These are phyloP conservation scores for Thamnaconus septentrionalis DNA, from an alignment of 2,113 vertebrate genomes.

Conservation along the genomic window DNA sequence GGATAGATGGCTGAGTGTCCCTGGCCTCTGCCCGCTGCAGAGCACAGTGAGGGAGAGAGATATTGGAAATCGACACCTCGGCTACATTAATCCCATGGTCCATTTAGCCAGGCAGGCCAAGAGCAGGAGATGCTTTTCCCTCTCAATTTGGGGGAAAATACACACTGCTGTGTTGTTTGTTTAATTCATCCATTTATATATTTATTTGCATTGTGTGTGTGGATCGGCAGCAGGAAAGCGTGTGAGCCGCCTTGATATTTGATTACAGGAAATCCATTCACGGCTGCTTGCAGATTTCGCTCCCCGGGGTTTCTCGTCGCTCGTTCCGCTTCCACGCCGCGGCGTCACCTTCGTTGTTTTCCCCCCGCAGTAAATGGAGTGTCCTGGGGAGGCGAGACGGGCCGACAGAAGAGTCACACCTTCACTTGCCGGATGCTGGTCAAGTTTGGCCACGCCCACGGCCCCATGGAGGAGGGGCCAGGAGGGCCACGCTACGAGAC, in stretches of 20 bases:
- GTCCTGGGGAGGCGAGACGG: constrained; percentile 88
- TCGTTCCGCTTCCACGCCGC: constrained; percentile 10
- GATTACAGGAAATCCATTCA: constrained; percentile 36
- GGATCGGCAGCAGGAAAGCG: constrained; percentile 20
- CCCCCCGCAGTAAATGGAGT: constrained; percentile 84
- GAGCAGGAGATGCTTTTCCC: constrained; percentile 51
- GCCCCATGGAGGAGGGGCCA: constrained; percentile 79
- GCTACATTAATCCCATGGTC: constrained; percentile 76
- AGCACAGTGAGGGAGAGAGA: constrained; percentile 51
- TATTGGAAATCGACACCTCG: constrained; percentile 76
- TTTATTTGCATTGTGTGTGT: constrained; percentile 17
- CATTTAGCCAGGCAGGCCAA: constrained; percentile 66
- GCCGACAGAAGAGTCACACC: constrained; percentile 94
- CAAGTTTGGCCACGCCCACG: constrained; percentile 80
- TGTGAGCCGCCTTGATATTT: constrained; percentile 38
- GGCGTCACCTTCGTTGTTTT: constrained; percentile 11
- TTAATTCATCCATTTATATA: constrained; percentile 19
- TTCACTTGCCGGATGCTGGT: constrained; percentile 97
- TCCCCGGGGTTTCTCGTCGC: not conserved
- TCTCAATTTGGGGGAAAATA: constrained; percentile 52
- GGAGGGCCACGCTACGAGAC: constrained; percentile 89
- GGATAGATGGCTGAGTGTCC: constrained; percentile 73
- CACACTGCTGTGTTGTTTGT: constrained; percentile 31
- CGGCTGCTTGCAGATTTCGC: constrained; percentile 15
- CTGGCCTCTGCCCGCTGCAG: constrained; percentile 60